Conservation (phyloP, 2,797 vertebrate genomes). For the Sarcoramphus papa region DNA sequence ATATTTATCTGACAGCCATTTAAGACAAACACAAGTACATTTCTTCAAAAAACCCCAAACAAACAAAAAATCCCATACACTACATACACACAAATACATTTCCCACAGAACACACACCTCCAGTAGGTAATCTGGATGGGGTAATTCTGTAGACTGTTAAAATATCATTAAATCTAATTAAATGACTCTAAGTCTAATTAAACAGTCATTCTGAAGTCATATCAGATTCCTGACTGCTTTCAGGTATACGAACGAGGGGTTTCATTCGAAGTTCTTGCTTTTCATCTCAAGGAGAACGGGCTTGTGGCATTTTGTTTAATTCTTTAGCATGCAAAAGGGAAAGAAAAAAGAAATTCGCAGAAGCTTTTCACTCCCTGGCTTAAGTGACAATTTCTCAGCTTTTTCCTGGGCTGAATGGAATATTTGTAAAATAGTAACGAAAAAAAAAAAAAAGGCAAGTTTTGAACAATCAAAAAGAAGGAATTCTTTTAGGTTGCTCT, state of each 20-base stretch:
- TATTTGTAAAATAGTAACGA: neutral
- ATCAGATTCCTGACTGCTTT: neutral
- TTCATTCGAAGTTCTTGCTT: neutral
- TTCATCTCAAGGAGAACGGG: neutral
- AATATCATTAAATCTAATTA: slow-evolving; percentile 1
- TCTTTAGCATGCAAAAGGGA: neutral
- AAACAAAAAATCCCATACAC: neutral
- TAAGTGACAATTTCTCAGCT: neutral
- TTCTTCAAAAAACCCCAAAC: neutral
- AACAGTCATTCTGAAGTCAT: neutral
- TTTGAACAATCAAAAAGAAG: neutral
- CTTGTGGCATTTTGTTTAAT: neutral
- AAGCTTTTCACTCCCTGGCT: neutral
- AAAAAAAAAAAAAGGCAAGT: neutral
- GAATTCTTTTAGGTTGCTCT: neutral
- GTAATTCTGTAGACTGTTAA: neutral
- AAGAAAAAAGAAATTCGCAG: neutral
- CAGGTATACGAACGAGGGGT: neutral
- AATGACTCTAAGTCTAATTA: neutral
- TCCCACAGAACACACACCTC: neutral
- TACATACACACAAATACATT: neutral
- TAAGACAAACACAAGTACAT: neutral
- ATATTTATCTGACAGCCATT: neutral
- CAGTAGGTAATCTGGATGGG: neutral
- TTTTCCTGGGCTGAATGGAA: neutral